A percentile compares a stretch with the other conserved stretches of the same genome.
Evolutionary conservation across 2,888 invertebrate species (phyloP).

Genomic region (Allophyes oxyacanthae): DNA sequence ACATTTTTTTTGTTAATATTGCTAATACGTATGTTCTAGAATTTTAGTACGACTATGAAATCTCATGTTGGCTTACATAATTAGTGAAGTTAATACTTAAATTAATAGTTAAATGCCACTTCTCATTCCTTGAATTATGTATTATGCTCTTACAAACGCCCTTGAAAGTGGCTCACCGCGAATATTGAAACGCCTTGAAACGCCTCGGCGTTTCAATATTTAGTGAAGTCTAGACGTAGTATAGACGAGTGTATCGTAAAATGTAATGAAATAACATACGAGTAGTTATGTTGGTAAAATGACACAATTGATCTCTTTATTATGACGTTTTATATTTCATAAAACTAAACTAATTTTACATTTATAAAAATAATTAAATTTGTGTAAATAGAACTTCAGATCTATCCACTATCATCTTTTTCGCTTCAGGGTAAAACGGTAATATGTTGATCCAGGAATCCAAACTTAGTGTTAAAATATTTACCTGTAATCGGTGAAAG

Average conservation of each 20-base stretch:
- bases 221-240: background rate
- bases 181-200: no score
- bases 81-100: background rate
- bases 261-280: no score
- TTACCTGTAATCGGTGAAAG: constrained; percentile 63
- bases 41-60: background rate
- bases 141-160: background rate
- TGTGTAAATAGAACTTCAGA: constrained; percentile 77
- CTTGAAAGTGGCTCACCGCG: background rate
- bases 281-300: no score
- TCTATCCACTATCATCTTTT: constrained; percentile 69
- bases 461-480: constrained; percentile 73
- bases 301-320: no score
- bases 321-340: no score
- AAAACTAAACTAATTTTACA: no score
- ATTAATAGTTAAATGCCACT: constrained; percentile 2
- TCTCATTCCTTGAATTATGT: background rate
- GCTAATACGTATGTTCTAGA: background rate
- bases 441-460: constrained; percentile 81
- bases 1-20: no score
- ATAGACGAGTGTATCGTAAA: background rate
- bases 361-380: constrained; percentile 50
- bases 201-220: constrained; percentile 1
- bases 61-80: no score
- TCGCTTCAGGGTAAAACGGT: constrained; percentile 78